Base-by-base conservation (phyloP, 1,140 invertebrate species). In the Probaryconus sp. region DNA sequence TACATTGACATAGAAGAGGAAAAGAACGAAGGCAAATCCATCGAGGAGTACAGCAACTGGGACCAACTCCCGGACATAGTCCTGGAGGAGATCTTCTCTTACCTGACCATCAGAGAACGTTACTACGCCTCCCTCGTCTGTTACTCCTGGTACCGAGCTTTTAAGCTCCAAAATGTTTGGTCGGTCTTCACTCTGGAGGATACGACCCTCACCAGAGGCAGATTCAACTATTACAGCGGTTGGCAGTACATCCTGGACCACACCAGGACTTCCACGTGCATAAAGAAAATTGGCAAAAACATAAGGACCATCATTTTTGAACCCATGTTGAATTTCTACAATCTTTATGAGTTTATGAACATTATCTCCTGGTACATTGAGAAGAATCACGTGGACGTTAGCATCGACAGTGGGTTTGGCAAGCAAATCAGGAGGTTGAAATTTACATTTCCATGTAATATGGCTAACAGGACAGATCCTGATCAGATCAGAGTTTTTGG, bases 341-440 rank as follows among this genome's bases (percentile, higher is more conserved):
- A 96, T 81, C 87, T 96, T 2, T 95, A 93, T 77, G 94, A 95
- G 82, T 95, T 95, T 76, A 94, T 95, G 91, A 93, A 93, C 24
- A 91, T 95, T 88, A 80, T 94, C 31, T 93, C 91, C 2, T 95
- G 92, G 89, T 94, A 92, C 68, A 89, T 90, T 1, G 92, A 93
- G 76, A 80, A 48, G 18, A 81, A 85, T 37, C 76, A 65, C 0
- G 72, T 50, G 0, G 82, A 87, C 17, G 82, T 83, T 50, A 77
- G 70, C 3, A 77, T 81, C 0, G 81, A 85, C 7, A 65, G 81
- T n/a, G 89, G 89, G 18, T 85, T 92, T 58, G 91, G 91, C 3
- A 85, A 78, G 0, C 88, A 91, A 16, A 90, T 94, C 33, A 85
- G 89, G 1, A 89, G 89, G 1, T 82, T 94, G 4, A 91, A 92